These are phyloP conservation scores for Pachyramphus minor DNA, from an alignment of 2,113 vertebrate species.

Conservation along the genomic window DNA sequence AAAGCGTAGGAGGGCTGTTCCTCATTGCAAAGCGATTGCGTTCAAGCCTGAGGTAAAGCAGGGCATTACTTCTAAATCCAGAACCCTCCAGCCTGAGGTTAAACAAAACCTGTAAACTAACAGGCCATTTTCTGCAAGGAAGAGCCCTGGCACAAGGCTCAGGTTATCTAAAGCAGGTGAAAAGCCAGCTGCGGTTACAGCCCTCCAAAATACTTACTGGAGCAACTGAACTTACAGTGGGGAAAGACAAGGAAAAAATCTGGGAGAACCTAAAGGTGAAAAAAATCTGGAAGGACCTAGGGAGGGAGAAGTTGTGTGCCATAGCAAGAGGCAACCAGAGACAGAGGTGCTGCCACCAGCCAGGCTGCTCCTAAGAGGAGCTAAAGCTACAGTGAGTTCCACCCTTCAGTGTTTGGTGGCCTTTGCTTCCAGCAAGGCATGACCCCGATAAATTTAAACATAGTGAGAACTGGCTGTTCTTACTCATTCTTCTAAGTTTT, in stretches of 20 bases:
- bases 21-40: not conserved
- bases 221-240: not conserved
- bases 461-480: not conserved
- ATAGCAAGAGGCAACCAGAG: not conserved
- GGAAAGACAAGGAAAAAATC: not conserved
- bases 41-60: not conserved
- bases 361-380: not conserved
- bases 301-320: not conserved
- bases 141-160: accelerated
- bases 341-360: not conserved
- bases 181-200: not conserved
- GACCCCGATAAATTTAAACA: not conserved
- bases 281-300: not conserved
- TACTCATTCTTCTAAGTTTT: not conserved
- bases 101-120: not conserved
- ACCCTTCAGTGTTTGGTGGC: not conserved
- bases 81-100: not conserved
- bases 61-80: not conserved
- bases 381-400: not conserved
- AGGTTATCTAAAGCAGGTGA: not conserved
- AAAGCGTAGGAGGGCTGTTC: not conserved
- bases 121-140: not conserved
- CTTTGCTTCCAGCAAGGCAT: not conserved
- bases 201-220: not conserved
- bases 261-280: not conserved